Base-by-base conservation (phyloP, 2,888 invertebrate species). In the Hirtodrosophila cameraria region DNA sequence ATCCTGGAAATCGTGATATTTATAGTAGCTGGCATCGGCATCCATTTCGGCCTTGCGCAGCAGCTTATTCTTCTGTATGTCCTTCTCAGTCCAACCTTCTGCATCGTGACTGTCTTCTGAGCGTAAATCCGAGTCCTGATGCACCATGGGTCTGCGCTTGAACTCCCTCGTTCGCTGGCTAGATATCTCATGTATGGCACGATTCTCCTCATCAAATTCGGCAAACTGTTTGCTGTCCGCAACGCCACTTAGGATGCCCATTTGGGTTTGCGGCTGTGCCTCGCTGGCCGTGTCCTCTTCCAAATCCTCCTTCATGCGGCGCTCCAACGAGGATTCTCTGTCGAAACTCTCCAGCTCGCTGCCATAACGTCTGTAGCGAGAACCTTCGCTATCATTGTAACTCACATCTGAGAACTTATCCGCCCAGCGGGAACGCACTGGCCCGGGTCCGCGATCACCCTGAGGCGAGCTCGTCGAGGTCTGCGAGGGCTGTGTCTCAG, bases 381-480 rank as follows among this genome's bases (percentile, higher is more conserved):
- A 91, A 62, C 92, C 91, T 62, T 92, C 90, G 73, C 91, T 92
- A 39, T 93, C 91, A 41, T 90, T 91, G 50, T 90, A 90, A 64
- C 91, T 91, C 0, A 91, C 90, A 70, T 91, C 91, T 0, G 90
- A 90, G 67, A 91, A 91, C 57, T 91, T 91, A 48, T 92, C 91
- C 9, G 91, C 90, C 92, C 93, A 92, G 86, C 92, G 91, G 52
- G 93, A 87, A 68, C 91, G 90, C n/a, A 92, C 87, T 0, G 92
- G 89, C 8, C 92, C 89, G 23, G 91, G 90, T 43, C 92, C 93
- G 12, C 92, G 91, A 77, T 92, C 92, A 23, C 93, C 92, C 45
- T 93, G 91, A 0, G 93, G 93, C 7, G 94, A 92, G 13, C 95
- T 94, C 0, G 94, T 93, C 59, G 94, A 95, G 43, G 94, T 94